Conservation (phyloP, 1,140 invertebrate species). For the Thalassaphorura encarpata region DNA sequence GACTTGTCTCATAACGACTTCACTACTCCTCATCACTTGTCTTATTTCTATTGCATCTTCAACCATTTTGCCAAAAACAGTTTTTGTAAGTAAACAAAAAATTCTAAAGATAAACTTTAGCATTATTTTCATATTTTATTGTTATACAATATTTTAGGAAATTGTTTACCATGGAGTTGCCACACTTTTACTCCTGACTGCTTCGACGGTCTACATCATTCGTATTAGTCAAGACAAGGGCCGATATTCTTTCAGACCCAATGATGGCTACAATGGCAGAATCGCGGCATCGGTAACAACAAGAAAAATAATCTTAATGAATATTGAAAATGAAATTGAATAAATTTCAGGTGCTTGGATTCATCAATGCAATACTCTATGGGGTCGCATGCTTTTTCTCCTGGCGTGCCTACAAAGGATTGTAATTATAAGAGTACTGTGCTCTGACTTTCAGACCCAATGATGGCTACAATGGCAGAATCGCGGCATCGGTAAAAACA, state of each 20-base stretch:
- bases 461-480: slow-evolving; percentile 23
- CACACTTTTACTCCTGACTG: slow-evolving; percentile 54
- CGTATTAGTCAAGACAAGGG: slow-evolving; percentile 6
- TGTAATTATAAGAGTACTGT: slow-evolving; percentile 40
- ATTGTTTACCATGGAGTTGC: slow-evolving; percentile 63
- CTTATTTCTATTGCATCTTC: slow-evolving; percentile 51
- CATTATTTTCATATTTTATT: neutral
- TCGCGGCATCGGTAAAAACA: slow-evolving; percentile 52
- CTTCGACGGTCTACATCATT: slow-evolving; percentile 42
- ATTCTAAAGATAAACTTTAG: neutral
- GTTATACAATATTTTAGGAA: slow-evolving; percentile 49
- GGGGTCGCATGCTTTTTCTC: slow-evolving; percentile 62
- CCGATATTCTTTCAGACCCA: neutral
- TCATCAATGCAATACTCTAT: slow-evolving; percentile 58
- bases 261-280: slow-evolving; percentile 12
- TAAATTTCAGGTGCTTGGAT: slow-evolving; percentile 54
- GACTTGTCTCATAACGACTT: slow-evolving; percentile 64
- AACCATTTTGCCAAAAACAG: slow-evolving; percentile 67
- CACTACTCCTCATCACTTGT: slow-evolving; percentile 59
- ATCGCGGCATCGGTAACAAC: slow-evolving; percentile 52
- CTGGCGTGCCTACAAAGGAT: slow-evolving; percentile 55
- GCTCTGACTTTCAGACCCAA: neutral
- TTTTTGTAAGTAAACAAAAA: slow-evolving; percentile 58
- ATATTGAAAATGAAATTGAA: slow-evolving; percentile 2
- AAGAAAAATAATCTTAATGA: neutral